Evolutionary conservation across 2,113 vertebrate species (phyloP).

Genomic region (Ramphastos sulfuratus): DNA sequence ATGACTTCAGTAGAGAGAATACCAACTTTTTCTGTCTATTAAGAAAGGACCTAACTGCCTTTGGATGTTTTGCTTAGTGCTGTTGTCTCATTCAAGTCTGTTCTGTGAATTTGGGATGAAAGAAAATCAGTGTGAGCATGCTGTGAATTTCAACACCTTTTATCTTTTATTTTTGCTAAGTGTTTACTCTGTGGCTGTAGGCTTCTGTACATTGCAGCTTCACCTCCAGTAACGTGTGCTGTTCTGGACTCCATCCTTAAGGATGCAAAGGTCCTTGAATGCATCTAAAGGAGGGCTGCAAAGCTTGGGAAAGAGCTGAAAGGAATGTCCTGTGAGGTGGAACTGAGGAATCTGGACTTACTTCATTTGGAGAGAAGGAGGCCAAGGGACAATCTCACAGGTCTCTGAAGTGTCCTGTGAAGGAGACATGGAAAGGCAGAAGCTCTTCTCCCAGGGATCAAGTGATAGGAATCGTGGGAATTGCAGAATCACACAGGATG

Average conservation of each 20-base stretch:
- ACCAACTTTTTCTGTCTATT: not conserved
- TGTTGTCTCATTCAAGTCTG: not conserved
- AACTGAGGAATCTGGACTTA: not conserved
- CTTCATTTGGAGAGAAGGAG: too few species aligned
- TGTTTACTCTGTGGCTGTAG: not conserved
- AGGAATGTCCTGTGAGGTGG: not conserved
- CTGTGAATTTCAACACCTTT: not conserved
- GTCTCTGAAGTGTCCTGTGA: not conserved
- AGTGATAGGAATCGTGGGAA: fast-evolving
- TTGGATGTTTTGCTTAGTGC: not conserved
- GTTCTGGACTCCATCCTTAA: not conserved
- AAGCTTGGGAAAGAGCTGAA: not conserved
- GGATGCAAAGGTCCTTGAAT: not conserved
- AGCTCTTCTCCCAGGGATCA: not conserved
- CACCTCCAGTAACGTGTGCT: fast-evolving
- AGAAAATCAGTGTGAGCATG: not conserved
- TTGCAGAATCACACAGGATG: not conserved
- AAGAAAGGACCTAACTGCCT: not conserved
- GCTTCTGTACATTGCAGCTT: not conserved
- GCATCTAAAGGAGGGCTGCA: not conserved
- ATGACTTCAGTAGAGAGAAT: not conserved
- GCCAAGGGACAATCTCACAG: not conserved
- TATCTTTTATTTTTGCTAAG: not conserved
- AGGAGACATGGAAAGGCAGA: not conserved
- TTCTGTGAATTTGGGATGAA: not conserved